These are phyloP conservation scores for Spheniscus humboldti DNA, from an alignment of 2,797 vertebrate species.

Conservation along the genomic window DNA sequence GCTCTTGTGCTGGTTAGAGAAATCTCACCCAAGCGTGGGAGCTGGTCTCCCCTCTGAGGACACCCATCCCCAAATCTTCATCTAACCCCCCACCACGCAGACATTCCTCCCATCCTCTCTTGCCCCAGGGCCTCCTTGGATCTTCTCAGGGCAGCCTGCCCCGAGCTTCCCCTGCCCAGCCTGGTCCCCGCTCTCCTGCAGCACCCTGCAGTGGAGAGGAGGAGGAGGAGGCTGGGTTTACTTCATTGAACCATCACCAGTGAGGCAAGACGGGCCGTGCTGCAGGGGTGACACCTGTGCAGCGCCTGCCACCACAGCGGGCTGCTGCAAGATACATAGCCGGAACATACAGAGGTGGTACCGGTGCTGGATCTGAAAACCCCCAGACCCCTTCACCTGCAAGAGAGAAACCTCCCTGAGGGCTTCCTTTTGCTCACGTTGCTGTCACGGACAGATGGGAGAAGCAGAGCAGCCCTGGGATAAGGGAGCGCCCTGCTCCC, in stretches of 20 bases:
- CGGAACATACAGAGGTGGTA: accelerated
- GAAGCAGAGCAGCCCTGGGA: background rate
- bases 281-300: background rate
- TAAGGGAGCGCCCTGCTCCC: background rate
- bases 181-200: background rate
- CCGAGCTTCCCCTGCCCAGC: background rate
- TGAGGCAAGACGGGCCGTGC: accelerated
- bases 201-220: conserved; percentile 1
- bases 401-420: background rate
- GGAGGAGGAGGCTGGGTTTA: background rate
- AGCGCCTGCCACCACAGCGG: accelerated
- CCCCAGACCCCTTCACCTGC: background rate
- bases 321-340: background rate
- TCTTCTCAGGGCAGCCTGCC: background rate
- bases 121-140: background rate
- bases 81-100: accelerated
- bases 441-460: background rate
- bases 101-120: background rate
- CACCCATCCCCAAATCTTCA: background rate
- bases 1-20: background rate
- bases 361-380: background rate
- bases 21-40: background rate
- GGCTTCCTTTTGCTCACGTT: accelerated
- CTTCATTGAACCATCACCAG: background rate
- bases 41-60: background rate